Evolutionary conservation across 2,113 vertebrate species (phyloP), one percentile per base, ranked within the genome.

Genomic region (Thalassarche chlororhynchos): DNA sequence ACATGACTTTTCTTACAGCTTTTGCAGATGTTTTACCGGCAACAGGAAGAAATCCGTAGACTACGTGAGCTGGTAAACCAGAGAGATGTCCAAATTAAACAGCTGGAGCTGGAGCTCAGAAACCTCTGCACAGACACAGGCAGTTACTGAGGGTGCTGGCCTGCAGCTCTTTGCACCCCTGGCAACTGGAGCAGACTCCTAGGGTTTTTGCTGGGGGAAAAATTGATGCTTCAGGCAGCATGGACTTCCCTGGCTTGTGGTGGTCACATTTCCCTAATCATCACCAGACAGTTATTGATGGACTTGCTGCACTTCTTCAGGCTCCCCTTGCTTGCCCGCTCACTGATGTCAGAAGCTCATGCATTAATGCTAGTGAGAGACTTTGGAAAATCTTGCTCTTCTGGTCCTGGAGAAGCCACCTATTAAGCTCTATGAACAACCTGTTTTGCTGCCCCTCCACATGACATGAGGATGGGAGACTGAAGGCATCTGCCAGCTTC

Each of bases 11-110:
- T 87, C 95, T 96, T 84, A 51, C 98, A 99, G 99, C 98, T 99
- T 92, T 98, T 99, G 42, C 98, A 99, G 96, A 98, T 99, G 98
- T 99, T 99, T 96, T 99, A 99, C 90, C 98, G 98, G 80, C 99
- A 99, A 93, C 99, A 99, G 97, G 99, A 99, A 47, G 99, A 99
- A 96, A 99, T 99, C 96, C 98, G 99, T 26, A 98, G 98, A 81
- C 98, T 99, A 80, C 98, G 98, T 69, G 99, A 99, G 65, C 55
- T 99, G 64, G 14, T 99, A 55, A 98, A 96, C 77, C 99, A 99
- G 97, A 98, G 98, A 44, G 99, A 99, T 42, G 97, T 99, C 32
- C 98, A 98, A 82, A 98, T 99, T 87, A 99, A 98, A 91, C 99
- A 99, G 95, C 92, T 99, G 94, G 98, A 99, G 93, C 98, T 99